Evolutionary conservation across 2,888 invertebrate genomes (phyloP), one percentile per base, ranked within the genome.

Genomic region (Clitarchus hookeri): DNA sequence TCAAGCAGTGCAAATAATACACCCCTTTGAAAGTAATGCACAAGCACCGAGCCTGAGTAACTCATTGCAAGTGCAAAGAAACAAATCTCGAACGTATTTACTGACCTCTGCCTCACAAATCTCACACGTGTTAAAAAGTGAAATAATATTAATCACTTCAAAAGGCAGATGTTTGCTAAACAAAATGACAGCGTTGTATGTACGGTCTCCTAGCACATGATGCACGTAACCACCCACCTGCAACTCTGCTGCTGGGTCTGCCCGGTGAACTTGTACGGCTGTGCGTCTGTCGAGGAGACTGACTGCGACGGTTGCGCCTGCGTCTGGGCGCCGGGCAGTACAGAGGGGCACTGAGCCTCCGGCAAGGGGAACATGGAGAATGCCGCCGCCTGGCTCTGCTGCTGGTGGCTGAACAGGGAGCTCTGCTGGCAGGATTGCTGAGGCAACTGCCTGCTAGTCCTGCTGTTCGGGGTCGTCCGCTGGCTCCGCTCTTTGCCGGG

Each of bases 221-320:
- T 36, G 36, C 48, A 13, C 8, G 8, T 8, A 48, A 48, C 48
- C 12, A 83, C 48, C 23, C 48, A 88, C 86, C 88, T 91, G 85
- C 88, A 90, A 89, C 83, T 90, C 89, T 89, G 89, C 86, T 89
- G 89, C 88, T 44, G 44, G 0, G n/a, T 25, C n/a, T 23, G 53
- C 13, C 26, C 82, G 53, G 0, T 48, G 65, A 65, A 65, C 65
- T 65, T 65, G 65, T 11, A 65, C 19, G 65, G n/a, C 8, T n/a
- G 65, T 6, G 65, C 65, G 2, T 65, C 65, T n/a, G 65, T 65
- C 65, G 65, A 19, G 65, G 65, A 65, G 23, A 65, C 65, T 3
- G 65, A 0, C 65, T 65, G 65, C 23, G 65, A 65, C 65, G 65
- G 65, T 23, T 65, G 65, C n/a, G 65, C 8, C 65, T 12, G 65